Conservation (phyloP, 2,797 vertebrate species). For the Leontopithecus rosalia region DNA sequence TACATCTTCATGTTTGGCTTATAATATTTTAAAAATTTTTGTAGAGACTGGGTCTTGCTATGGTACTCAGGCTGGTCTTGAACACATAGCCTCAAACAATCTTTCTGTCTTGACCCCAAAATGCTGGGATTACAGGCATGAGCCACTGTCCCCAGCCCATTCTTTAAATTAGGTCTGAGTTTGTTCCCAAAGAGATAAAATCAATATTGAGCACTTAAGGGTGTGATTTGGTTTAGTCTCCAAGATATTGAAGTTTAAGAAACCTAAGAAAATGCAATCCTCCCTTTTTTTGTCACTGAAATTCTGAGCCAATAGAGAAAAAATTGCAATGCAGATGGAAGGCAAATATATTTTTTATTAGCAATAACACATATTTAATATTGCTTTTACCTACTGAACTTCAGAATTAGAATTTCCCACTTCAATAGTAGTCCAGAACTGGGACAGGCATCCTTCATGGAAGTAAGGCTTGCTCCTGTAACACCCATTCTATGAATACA, state of each 20-base stretch:
- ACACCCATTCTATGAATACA: accelerated
- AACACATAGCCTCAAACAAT: background rate
- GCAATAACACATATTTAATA: background rate
- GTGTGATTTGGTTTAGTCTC: background rate
- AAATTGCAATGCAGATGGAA: background rate
- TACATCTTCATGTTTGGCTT: background rate
- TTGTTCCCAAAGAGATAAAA: background rate
- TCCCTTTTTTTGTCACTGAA: background rate
- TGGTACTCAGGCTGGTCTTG: background rate
- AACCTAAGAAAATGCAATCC: background rate
- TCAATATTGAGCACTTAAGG: background rate
- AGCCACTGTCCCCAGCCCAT: background rate
- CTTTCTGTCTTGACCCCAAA: background rate
- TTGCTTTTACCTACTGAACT: background rate
- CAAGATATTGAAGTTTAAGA: background rate
- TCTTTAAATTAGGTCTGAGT: background rate
- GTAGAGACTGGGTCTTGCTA: background rate
- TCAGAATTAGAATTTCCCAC: background rate
- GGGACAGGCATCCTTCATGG: no score
- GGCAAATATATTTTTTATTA: background rate
- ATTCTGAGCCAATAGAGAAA: background rate
- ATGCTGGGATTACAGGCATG: background rate
- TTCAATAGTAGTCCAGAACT: background rate
- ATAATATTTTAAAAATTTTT: background rate
- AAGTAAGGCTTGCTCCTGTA: background rate